Percentiles rank a stretch among this genome's conserved stretches.
Conservation (phyloP, 2,113 vertebrate species). For the Vanacampus margaritifer region DNA sequence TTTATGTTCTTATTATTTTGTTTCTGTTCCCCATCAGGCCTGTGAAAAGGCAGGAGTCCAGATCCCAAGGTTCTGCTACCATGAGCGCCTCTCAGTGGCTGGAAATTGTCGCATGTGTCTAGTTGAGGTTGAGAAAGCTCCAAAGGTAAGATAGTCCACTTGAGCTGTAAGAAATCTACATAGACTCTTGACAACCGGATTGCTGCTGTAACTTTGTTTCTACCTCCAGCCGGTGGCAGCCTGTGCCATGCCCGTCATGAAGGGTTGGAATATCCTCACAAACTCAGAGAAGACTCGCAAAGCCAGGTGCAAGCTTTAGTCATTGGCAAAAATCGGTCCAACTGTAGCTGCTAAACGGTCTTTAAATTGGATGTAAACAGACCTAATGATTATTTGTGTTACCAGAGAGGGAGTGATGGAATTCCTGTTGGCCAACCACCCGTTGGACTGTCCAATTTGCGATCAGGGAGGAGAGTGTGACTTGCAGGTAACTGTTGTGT, state of each 20-base stretch:
- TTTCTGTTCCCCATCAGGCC: conserved; percentile 69
- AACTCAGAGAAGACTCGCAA: conserved; percentile 96
- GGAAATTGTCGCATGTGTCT: conserved; percentile 99
- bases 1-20: not conserved
- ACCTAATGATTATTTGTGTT: conserved; percentile 5
- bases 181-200: not conserved
- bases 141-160: conserved; percentile 77
- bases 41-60: conserved; percentile 95
- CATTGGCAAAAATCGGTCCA: not conserved
- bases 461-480: conserved; percentile 99
- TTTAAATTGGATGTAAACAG: not conserved
- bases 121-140: conserved; percentile 96
- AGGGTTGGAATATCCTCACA: conserved; percentile 98
- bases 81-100: conserved; percentile 93
- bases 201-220: not conserved
- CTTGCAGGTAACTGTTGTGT: conserved; percentile 80
- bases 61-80: conserved; percentile 97
- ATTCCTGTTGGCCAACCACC: conserved; percentile 95
- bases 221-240: conserved; percentile 87
- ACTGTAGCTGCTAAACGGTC: not conserved
- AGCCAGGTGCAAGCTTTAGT: conserved; percentile 79
- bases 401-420: conserved; percentile 97
- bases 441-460: conserved; percentile 96
- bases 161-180: not conserved
- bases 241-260: conserved; percentile 99